Percentiles rank a stretch among this genome's conserved stretches.
Evolutionary conservation across 1,140 invertebrate genomes (phyloP).

Genomic region (Drosophila subpulchrella): DNA sequence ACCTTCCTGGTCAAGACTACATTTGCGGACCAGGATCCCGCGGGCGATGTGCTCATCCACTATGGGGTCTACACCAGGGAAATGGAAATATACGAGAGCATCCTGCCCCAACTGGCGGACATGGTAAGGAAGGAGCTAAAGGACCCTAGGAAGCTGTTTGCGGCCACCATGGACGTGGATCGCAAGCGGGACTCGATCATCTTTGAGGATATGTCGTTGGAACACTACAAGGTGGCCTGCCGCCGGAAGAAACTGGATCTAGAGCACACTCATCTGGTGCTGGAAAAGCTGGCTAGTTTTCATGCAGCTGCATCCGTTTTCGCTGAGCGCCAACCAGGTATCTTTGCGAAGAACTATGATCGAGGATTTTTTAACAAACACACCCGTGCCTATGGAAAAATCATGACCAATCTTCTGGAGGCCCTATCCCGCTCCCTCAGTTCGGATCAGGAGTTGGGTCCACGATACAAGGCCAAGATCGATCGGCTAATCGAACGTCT

Average conservation of each 20-base stretch:
- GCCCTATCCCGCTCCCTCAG: slow-evolving; percentile 47
- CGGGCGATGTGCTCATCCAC: slow-evolving; percentile 43
- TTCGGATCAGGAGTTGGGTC: slow-evolving; percentile 27
- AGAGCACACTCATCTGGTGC: slow-evolving; percentile 84
- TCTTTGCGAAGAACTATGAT: slow-evolving; percentile 59
- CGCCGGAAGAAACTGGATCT: slow-evolving; percentile 85
- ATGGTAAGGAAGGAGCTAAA: slow-evolving; percentile 45
- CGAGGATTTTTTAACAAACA: slow-evolving; percentile 64
- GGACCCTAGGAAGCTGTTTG: slow-evolving; percentile 68
- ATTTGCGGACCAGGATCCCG: slow-evolving; percentile 55
- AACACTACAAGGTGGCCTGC: slow-evolving; percentile 85
- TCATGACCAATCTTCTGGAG: slow-evolving; percentile 51
- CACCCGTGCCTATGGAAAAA: slow-evolving; percentile 46
- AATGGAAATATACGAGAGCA: slow-evolving; percentile 67
- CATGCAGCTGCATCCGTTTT: slow-evolving; percentile 84
- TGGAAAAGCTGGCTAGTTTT: slow-evolving; percentile 86
- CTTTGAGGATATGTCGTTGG: slow-evolving; percentile 82
- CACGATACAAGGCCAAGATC: slow-evolving; percentile 56
- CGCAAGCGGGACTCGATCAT: slow-evolving; percentile 55
- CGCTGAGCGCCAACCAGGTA: slow-evolving; percentile 48
- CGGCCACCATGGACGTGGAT: slow-evolving; percentile 69
- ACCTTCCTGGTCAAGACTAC: slow-evolving; percentile 67
- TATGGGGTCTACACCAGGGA: slow-evolving; percentile 65
- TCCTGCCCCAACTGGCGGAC: slow-evolving; percentile 59
- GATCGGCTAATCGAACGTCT: slow-evolving; percentile 34